Evolutionary conservation across 2,797 vertebrate species (phyloP).

Genomic region (Clarias pachynema): DNA sequence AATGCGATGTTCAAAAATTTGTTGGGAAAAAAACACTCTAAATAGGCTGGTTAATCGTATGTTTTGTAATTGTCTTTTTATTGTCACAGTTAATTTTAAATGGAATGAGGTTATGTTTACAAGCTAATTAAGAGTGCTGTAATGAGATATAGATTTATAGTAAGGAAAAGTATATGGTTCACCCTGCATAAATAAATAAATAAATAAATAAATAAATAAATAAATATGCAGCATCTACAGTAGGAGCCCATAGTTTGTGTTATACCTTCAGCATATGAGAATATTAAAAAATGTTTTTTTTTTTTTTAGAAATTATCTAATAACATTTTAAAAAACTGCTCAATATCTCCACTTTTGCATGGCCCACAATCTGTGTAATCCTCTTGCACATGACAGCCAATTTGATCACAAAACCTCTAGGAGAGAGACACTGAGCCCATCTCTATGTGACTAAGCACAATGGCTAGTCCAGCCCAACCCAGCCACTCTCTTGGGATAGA

Average conservation of each 20-base stretch:
- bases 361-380: slow-evolving; percentile 64
- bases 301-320: neutral
- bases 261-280: slow-evolving; percentile 7
- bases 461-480: slow-evolving; percentile 62
- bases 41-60: slow-evolving; percentile 25
- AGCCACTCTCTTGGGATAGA: slow-evolving; percentile 64
- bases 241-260: slow-evolving; percentile 26
- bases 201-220: no score
- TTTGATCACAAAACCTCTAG: slow-evolving; percentile 58
- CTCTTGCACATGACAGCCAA: slow-evolving; percentile 44
- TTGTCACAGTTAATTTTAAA: slow-evolving; percentile 35
- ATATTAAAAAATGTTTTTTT: neutral
- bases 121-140: slow-evolving; percentile 53
- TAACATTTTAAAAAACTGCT: slow-evolving; percentile 6
- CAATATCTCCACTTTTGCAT: slow-evolving; percentile 57
- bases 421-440: slow-evolving; percentile 55
- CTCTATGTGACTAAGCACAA: slow-evolving; percentile 69
- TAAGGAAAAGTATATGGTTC: neutral
- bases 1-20: no score
- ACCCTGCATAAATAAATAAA: neutral
- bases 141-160: slow-evolving; percentile 65
- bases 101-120: slow-evolving; percentile 30
- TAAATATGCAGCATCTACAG: slow-evolving; percentile 10
- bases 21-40: no score
- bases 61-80: slow-evolving; percentile 28